A percentile compares a stretch with the other conserved stretches of the same genome.
These are phyloP conservation scores for Notolepis coatsorum DNA, from an alignment of 2,797 vertebrate genomes.

Conservation along the genomic window DNA sequence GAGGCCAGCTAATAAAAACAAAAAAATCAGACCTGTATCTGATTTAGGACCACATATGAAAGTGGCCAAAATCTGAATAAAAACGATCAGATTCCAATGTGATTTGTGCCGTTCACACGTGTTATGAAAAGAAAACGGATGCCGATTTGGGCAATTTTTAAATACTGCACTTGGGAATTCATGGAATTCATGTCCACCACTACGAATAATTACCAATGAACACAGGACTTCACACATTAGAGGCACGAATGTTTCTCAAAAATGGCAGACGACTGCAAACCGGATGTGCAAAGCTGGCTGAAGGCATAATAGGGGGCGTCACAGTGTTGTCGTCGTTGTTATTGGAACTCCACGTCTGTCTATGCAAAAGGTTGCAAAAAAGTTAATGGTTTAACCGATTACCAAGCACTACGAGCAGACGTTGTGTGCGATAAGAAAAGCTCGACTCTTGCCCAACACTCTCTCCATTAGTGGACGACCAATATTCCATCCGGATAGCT, in stretches of 20 bases:
- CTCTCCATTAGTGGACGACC: constrained; percentile 6
- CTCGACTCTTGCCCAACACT: no score
- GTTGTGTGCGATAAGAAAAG: no score
- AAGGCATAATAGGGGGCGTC: constrained; percentile 64
- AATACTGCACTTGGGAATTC: constrained; percentile 74
- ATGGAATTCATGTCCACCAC: constrained; percentile 82
- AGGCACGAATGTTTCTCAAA: constrained; percentile 58
- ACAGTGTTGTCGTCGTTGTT: constrained; percentile 50
- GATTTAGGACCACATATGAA: no score
- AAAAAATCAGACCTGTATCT: no score
- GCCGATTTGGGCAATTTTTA: no score
- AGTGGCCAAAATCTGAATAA: no score
- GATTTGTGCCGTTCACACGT: no score
- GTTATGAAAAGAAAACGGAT: no score
- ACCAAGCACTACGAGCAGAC: constrained; percentile 34
- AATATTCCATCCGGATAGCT: constrained; percentile 16
- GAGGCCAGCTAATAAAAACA: no score
- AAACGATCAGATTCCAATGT: no score
- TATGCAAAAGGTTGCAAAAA: constrained; percentile 52
- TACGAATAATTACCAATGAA: constrained; percentile 74
- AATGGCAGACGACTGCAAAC: constrained; percentile 50
- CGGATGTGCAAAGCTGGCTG: constrained; percentile 57
- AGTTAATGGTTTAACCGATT: constrained; percentile 7
- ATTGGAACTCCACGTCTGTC: constrained; percentile 54
- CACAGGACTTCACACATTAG: constrained; percentile 57